Evolutionary conservation across 2,888 invertebrate species (phyloP), one percentile per base, ranked within the genome.

Genomic region (Pantelozetes paolii): DNA sequence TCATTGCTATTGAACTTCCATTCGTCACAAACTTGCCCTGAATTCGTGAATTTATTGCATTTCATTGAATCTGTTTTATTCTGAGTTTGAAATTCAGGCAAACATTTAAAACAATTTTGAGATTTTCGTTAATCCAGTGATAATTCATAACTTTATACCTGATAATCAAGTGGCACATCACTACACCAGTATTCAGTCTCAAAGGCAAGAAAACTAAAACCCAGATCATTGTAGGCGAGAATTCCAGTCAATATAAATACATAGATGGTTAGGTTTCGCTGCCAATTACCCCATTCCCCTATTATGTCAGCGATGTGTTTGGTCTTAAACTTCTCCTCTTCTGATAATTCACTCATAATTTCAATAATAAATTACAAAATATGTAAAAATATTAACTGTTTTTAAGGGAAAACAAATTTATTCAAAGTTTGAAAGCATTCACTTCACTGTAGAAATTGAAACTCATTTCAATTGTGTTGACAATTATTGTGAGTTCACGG

Each of bases 271-370:
- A 74, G 26, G 32, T 72, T 64, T 28, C n/a, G 26, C 32, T 74
- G 74, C 74, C 74, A 74, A 26, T 40, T 23, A 42, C 74, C 74
- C 48, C 69, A 74, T 20, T 42, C 71, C 23, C 74, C 74, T 45
- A 72, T 72, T 36, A 74, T 45, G 8, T 72, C 71, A 6, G 30
- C 32, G 1, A 72, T 23, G n/a, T 69, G 23, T 69, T 69, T 69
- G 2, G 59, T 59, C 18, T 59, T 59, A 59, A 59, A 59, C 59
- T 59, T 59, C 30, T 59, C 59, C 9, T 59, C 59, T 59, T 59
- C 59, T 18, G 32, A 28, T 23, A 59, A 32, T 59, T 59, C 59
- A 26, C 28, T 59, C 59, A 59, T 59, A 9, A 48, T 48, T 48
- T 20, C 5, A 48, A 48, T 48, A n/a, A 20, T 48, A 8, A 36